A percentile compares a stretch with the other conserved stretches of the same genome.
These are phyloP conservation scores for Adoxophyes honmai DNA, from an alignment of 1,140 invertebrate genomes.

Conservation along the genomic window DNA sequence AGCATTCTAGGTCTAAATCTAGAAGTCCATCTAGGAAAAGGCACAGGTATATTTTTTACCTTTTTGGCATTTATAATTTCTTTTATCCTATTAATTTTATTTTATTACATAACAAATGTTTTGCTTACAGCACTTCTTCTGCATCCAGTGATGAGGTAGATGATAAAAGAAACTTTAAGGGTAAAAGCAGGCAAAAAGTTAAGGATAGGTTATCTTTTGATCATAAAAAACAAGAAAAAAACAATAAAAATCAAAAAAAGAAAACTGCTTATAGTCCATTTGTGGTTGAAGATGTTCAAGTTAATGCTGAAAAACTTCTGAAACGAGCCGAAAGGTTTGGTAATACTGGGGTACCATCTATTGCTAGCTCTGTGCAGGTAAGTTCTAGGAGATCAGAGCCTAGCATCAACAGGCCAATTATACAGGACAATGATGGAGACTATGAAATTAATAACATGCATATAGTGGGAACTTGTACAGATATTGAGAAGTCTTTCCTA, in stretches of 20 bases:
- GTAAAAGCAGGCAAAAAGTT: slow-evolving; percentile 66
- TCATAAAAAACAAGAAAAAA: slow-evolving; percentile 67
- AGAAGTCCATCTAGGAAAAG: slow-evolving; percentile 59
- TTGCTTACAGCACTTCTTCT: slow-evolving; percentile 63
- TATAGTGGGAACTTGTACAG: slow-evolving; percentile 94
- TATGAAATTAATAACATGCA: slow-evolving; percentile 91
- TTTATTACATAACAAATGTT: slow-evolving; percentile 24
- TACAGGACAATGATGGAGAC: slow-evolving; percentile 80
- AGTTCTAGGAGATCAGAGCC: slow-evolving; percentile 52
- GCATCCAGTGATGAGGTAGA: slow-evolving; percentile 65
- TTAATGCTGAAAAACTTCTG: slow-evolving; percentile 85
- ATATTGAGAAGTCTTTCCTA: slow-evolving; percentile 96
- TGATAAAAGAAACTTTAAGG: slow-evolving; percentile 54
- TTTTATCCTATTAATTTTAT: slow-evolving; percentile 17
- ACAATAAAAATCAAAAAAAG: slow-evolving; percentile 77
- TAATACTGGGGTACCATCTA: slow-evolving; percentile 49
- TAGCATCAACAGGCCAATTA: slow-evolving; percentile 67
- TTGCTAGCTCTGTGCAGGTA: slow-evolving; percentile 64
- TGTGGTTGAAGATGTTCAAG: slow-evolving; percentile 81
- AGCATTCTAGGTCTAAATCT: slow-evolving; percentile 52
- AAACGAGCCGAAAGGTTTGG: slow-evolving; percentile 92
- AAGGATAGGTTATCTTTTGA: slow-evolving; percentile 68
- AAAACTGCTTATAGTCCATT: slow-evolving; percentile 83
- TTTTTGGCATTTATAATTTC: slow-evolving; percentile 18
- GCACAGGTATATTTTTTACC: slow-evolving; percentile 36